Conservation (phyloP, 1,140 invertebrate genomes). For the Nasonia giraulti region DNA sequence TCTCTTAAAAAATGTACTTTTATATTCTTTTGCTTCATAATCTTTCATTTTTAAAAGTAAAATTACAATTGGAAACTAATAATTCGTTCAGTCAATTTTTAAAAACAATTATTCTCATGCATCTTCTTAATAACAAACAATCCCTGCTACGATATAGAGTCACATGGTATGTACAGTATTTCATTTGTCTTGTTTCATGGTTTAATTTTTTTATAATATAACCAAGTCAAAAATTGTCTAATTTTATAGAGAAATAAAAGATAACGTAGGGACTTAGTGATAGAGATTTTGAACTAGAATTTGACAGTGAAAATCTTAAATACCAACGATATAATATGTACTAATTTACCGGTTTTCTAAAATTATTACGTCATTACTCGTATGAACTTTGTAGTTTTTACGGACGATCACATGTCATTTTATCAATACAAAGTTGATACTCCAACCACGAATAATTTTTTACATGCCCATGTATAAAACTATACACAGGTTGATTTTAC, state of each 20-base stretch:
- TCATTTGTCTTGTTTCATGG: constrained; percentile 39
- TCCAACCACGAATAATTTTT: background rate
- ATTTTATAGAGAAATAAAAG: background rate
- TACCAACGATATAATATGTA: background rate
- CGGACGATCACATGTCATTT: background rate
- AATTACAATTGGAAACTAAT: constrained; percentile 68
- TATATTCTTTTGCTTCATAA: constrained; percentile 62
- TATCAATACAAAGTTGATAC: constrained; percentile 16
- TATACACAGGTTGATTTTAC: background rate
- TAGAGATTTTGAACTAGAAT: background rate
- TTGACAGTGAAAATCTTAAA: constrained; percentile 18
- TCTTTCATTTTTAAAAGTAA: constrained; percentile 65
- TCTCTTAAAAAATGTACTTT: constrained; percentile 55
- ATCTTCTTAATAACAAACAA: constrained; percentile 57
- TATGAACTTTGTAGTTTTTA: constrained; percentile 19
- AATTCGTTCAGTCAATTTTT: constrained; percentile 61
- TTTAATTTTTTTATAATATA: background rate
- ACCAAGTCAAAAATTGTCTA: background rate
- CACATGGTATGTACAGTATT: constrained; percentile 60
- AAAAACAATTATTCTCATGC: constrained; percentile 56
- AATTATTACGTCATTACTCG: constrained; percentile 10
- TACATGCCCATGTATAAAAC: background rate
- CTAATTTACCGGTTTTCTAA: background rate
- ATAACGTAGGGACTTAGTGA: background rate
- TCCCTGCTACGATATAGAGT: constrained; percentile 44